Evolutionary conservation across 2,888 invertebrate species (phyloP).

Genomic region (Adineta ricciae): DNA sequence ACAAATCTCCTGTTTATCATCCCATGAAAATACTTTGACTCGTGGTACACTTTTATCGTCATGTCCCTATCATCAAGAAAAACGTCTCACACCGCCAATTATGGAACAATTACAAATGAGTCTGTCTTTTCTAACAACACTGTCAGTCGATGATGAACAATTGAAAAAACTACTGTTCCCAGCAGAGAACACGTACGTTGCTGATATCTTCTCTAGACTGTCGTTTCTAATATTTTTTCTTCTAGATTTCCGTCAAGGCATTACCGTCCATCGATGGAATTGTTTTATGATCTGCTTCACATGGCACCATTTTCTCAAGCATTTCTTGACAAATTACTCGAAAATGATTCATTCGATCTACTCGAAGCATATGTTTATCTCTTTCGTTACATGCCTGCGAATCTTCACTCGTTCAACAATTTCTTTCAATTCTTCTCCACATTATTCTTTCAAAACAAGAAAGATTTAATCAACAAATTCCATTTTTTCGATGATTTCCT

Average conservation of each 20-base stretch:
- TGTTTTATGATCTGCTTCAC: not conserved
- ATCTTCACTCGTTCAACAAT: not conserved
- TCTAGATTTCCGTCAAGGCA: not conserved
- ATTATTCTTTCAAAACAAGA: not conserved
- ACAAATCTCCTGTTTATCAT: not conserved
- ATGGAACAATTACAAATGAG: conserved; percentile 3
- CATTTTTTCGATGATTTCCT: conserved; percentile 15
- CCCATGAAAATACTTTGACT: not conserved
- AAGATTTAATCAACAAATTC: not conserved
- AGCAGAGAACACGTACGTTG: not conserved
- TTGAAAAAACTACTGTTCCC: not conserved
- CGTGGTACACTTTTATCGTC: not conserved
- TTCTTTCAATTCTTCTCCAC: not conserved
- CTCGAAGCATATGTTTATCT: not conserved
- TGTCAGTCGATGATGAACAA: not conserved
- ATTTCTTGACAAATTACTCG: not conserved
- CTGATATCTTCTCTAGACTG: no score
- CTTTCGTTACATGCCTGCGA: not conserved
- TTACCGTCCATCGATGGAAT: not conserved
- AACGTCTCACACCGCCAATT: not conserved
- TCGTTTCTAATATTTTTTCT: no score
- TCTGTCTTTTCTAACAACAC: not conserved
- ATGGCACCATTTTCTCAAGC: not conserved
- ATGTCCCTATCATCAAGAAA: conserved; percentile 14
- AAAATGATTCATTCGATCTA: not conserved